phyloP scores from a whole-genome alignment of 2,888 invertebrate species.

The Gari tellinella region DNA sequence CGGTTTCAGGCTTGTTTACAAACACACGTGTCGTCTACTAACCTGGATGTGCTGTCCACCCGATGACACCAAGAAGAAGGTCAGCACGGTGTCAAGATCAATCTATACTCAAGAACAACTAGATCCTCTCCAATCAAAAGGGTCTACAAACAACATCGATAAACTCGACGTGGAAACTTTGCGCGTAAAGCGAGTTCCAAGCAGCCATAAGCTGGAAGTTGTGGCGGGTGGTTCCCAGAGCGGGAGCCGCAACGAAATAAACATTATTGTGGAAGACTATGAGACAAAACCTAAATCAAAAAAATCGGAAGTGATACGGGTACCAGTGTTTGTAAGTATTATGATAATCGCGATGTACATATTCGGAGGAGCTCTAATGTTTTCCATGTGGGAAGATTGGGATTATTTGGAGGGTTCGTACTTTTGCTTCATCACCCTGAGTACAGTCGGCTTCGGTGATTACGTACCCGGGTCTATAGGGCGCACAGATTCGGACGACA shows the following conservation, averaged over 20 bases:
- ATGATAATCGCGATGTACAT: conserved; percentile 95
- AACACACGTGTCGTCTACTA: conserved; percentile 64
- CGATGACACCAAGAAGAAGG: conserved; percentile 28
- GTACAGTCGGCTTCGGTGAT: conserved; percentile 85
- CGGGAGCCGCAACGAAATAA: conserved; percentile 33
- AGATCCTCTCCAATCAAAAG: conserved; percentile 24
- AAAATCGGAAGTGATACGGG: conserved; percentile 84
- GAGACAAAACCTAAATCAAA: conserved; percentile 32
- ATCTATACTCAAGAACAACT: conserved; percentile 22
- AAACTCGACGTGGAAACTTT: neutral
- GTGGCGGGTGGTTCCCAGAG: conserved; percentile 25
- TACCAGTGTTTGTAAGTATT: conserved; percentile 95
- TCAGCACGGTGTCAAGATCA: neutral
- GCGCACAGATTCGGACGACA: conserved; percentile 72
- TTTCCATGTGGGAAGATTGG: conserved; percentile 96
- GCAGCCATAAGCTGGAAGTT: conserved; percentile 14
- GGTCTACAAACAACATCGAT: neutral
- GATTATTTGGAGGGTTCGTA: conserved; percentile 92
- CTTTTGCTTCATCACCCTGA: conserved; percentile 85
- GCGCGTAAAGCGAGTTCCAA: neutral
- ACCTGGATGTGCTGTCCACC: conserved; percentile 65
- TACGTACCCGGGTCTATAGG: conserved; percentile 81
- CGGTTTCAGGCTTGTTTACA: conserved; percentile 78
- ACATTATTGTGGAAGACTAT: conserved; percentile 41
- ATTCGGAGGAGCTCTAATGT: conserved; percentile 96